Conservation (phyloP, 2,888 invertebrate species). For the Schizaphis graminum region DNA sequence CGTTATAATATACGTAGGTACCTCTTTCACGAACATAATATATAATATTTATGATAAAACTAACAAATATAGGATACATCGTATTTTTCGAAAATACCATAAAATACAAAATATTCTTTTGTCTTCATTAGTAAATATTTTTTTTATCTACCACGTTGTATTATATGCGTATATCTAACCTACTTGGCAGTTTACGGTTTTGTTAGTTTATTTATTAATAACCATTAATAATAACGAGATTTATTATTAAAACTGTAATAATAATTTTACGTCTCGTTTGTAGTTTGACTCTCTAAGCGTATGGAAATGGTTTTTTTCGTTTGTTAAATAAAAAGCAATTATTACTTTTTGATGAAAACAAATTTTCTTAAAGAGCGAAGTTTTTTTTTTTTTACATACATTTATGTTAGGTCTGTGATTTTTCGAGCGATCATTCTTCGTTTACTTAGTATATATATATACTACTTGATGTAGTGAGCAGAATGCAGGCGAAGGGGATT, state of each 20-base stretch:
- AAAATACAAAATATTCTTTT: slow-evolving; percentile 2
- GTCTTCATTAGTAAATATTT: background rate
- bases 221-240: background rate
- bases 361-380: background rate
- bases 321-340: slow-evolving; percentile 1
- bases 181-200: background rate
- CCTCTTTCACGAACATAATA: background rate
- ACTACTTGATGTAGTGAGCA: too few relatives aligned
- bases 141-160: background rate
- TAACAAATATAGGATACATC: background rate
- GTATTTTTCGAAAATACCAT: background rate
- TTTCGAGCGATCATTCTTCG: background rate
- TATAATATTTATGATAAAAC: slow-evolving; percentile 4
- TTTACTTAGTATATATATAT: background rate
- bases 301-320: background rate
- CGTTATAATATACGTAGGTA: background rate
- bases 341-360: background rate
- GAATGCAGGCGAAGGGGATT: too few relatives aligned
- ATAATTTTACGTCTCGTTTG: background rate
- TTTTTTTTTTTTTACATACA: background rate
- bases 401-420: background rate
- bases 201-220: background rate
- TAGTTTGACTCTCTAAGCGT: background rate
- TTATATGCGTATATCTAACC: background rate
- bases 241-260: background rate